phyloP scores from a whole-genome alignment of 2,113 vertebrate genomes.

The Poeciliopsis turrubarensis region DNA sequence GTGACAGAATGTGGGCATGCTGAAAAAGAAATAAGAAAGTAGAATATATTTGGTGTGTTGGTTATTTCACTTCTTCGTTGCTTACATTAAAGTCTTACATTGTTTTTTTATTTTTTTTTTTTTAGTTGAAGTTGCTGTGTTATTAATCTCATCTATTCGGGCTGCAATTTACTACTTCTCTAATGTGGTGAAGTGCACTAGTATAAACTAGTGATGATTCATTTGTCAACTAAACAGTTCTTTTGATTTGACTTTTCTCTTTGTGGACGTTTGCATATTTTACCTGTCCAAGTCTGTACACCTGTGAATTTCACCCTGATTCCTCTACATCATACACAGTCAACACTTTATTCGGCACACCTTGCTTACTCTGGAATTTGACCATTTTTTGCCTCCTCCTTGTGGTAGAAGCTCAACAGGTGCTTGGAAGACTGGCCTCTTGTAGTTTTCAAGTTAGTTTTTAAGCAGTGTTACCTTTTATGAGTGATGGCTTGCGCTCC shows the following conservation, averaged over 20 bases:
- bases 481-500: neutral
- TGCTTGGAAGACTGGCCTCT: neutral
- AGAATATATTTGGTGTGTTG: slow-evolving; percentile 26
- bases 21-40: slow-evolving; percentile 28
- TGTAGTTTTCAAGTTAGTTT: neutral
- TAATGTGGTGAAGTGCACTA: neutral
- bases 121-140: neutral
- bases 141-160: neutral
- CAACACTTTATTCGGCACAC: too few relatives aligned
- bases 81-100: neutral
- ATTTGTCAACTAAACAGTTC: too few relatives aligned
- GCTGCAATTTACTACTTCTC: neutral
- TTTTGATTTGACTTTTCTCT: too few relatives aligned
- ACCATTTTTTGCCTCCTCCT: too few relatives aligned
- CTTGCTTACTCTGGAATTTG: too few relatives aligned
- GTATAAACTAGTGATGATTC: too few relatives aligned
- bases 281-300: too few relatives aligned
- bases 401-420: too few relatives aligned
- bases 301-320: too few relatives aligned
- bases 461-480: neutral
- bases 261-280: too few relatives aligned
- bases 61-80: slow-evolving; percentile 14
- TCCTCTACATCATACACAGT: too few relatives aligned
- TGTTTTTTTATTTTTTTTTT: neutral
- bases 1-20: slow-evolving; percentile 40